Evolutionary conservation across 2,888 invertebrate genomes (phyloP), one percentile per base, ranked within the genome.

Genomic region (Caradrina kadenii): DNA sequence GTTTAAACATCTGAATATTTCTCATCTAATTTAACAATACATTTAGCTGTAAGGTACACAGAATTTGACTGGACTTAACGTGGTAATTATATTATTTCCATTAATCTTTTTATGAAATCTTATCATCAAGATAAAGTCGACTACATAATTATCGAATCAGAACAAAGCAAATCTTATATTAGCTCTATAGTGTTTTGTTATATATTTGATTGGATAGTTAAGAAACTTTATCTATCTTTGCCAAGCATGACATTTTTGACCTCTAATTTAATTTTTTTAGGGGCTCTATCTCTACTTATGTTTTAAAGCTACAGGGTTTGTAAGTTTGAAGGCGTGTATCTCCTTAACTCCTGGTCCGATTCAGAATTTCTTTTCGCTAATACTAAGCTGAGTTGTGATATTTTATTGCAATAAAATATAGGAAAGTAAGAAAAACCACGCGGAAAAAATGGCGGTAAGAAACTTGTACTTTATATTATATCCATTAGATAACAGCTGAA

Each of bases 11-110:
- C 6, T 21, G 11, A 64, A 56, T 53, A 15, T 13, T 22, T 13
- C 42, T 21, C 42, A 22, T 42, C 49, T 45, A 67, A 73, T 45
- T 56, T 45, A 22, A 59, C 21, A 31, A 22, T 31, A n/a, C n/a
- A 26, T 35, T 22, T 11, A 49, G 15, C 13, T n/a, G 10, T 4
- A 22, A 19, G 10, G 0, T 6, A 19, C 10, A 7, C 10, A 21
- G n/a, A 22, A 6, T 17, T 13, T 19, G 11, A 13, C 22, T 1
- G 45, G 3, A 5, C 11, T 13, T 45, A 45, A 15, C 11, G 5
- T 48, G 5, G 7, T 48, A 48, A 35, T 22, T 48, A 19, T 21
- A 54, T 64, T 11, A 19, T 15, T 48, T 11, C 22, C 15, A 45
- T n/a, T 45, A 8, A 35, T 48, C 2, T 17, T 11, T 53, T 22